A percentile compares a stretch with the other conserved stretches of the same genome.
Conservation (phyloP, 1,140 invertebrate species). For the Trichomalopsis sarcophagae region DNA sequence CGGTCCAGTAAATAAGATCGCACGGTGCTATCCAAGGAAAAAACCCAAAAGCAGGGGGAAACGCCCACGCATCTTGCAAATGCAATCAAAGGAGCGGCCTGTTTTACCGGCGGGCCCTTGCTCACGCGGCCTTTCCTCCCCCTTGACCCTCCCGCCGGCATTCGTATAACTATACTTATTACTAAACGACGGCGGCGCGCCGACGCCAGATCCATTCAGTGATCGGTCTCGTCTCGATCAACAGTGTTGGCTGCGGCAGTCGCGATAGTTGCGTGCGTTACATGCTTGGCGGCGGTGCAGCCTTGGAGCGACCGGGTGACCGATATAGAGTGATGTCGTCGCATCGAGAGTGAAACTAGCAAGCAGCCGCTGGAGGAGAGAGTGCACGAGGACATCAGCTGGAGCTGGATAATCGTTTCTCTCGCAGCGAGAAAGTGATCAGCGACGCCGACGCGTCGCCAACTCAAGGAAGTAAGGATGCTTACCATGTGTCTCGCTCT, state of each 20-base stretch:
- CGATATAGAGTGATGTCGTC: background rate
- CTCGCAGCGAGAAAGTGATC: background rate
- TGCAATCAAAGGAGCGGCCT: background rate
- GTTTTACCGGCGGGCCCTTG: background rate
- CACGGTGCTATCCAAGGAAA: no score
- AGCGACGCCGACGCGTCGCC: background rate
- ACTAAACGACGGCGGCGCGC: no score
- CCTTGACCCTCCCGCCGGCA: no score
- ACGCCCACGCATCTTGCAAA: background rate
- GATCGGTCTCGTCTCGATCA: no score
- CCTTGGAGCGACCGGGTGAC: background rate
- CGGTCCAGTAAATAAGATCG: no score
- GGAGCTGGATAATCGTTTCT: background rate
- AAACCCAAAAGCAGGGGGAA: background rate
- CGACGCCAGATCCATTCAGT: background rate
- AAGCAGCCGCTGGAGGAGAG: no score
- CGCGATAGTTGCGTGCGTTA: background rate
- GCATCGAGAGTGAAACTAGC: background rate
- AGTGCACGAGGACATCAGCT: background rate
- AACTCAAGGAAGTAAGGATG: conserved; percentile 12
- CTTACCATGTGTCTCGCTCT: background rate
- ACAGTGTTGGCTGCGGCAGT: no score
- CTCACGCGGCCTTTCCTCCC: background rate
- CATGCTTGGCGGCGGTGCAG: background rate
- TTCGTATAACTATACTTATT: no score